Base-by-base conservation (phyloP, 2,113 vertebrate genomes). In the Scopus umbretta region DNA sequence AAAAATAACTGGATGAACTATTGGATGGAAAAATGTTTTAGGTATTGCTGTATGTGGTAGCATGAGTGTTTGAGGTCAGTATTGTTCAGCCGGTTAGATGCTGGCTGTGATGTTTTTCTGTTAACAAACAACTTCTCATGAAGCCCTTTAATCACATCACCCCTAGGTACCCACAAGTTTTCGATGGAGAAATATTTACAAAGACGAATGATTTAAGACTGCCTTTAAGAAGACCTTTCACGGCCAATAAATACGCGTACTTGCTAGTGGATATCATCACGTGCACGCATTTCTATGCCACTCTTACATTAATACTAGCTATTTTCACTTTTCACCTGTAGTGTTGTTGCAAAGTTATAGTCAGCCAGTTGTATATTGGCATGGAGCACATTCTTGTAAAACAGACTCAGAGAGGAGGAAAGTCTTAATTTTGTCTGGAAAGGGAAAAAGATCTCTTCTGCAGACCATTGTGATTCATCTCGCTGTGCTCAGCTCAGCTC, bases 251-350 rank as follows among this genome's bases (percentile, higher is more conserved):
- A 11, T 55, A 53, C 3, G 12, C 22, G 3, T 56, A 7, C 29
- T 81, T 90, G 7, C 27, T 67, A 36, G 30, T 59, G 65, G 36
- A 6, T 71, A 43, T 86, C 19, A 32, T 62, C 18, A 6, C 9
- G 5, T 59, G 17, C 50, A 27, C 0, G 0, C 3, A 4, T 84
- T 94, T 74, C 47, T 80, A 0, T 40, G 30, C 10, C 9, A 6
- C n/a, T 63, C 59, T 29, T 38, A 38, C 36, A 17, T 65, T 30
- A 53, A 40, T 59, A 63, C 21, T 78, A 59, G 32, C 29, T 36
- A 32, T 80, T 92, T 84, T 91, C 7, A 30, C 14, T 68, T 90
- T 81, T 65, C 1, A 3, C 66, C 14, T 23, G 3, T 43, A 25
- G 4, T 6, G 61, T 20, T 53, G 34, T 38, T 71, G 56, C 38